Evolutionary conservation across 2,113 vertebrate species (phyloP).

Genomic region (Artemisiospiza belli): DNA sequence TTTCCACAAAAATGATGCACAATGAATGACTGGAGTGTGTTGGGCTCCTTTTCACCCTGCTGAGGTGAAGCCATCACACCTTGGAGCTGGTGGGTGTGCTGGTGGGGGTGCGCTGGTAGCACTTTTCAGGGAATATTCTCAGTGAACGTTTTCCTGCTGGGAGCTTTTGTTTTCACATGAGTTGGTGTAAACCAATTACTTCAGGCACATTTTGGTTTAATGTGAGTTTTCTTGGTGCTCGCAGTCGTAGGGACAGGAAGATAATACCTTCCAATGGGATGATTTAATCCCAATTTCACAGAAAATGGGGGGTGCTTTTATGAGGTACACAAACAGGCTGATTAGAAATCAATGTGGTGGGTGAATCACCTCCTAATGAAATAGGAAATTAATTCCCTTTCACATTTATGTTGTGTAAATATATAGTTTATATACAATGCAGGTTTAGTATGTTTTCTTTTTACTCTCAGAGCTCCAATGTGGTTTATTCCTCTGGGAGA

Average conservation of each 20-base stretch:
- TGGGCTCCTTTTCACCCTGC: background rate
- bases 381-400: background rate
- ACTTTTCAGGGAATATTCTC: background rate
- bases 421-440: background rate
- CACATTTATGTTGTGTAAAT: background rate
- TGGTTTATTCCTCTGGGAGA: background rate
- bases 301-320: background rate
- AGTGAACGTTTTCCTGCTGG: background rate
- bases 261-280: background rate
- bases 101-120: background rate
- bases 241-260: background rate
- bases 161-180: background rate
- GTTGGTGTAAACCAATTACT: background rate
- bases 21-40: background rate
- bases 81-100: background rate
- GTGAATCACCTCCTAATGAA: background rate
- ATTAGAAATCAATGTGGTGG: background rate
- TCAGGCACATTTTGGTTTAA: background rate
- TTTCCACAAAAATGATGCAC: too few species aligned
- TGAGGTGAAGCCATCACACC: background rate
- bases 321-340: background rate
- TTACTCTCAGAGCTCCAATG: background rate
- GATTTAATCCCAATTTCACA: background rate
- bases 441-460: background rate
- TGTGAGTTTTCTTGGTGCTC: background rate